A percentile compares a stretch with the other conserved stretches of the same genome.
These are phyloP conservation scores for Hypotaenidia philippensis DNA, from an alignment of 2,797 vertebrate genomes.

Conservation along the genomic window DNA sequence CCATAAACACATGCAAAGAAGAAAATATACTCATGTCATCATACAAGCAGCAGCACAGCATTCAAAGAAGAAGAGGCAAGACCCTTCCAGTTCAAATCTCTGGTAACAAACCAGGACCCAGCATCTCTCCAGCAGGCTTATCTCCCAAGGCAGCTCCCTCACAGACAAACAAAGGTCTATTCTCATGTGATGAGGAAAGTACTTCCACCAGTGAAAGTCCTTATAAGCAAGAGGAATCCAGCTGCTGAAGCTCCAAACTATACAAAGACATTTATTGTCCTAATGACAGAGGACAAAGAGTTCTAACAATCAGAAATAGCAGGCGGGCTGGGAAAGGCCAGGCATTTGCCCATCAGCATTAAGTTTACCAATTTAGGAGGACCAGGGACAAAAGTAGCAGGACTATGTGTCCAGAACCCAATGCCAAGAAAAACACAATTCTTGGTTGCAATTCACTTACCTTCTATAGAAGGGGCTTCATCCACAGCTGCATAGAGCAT, in stretches of 20 bases:
- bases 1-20: neutral
- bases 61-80: neutral
- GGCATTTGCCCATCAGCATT: constrained; percentile 30
- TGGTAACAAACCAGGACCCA: neutral
- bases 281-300: constrained; percentile 26
- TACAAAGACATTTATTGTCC: constrained; percentile 60
- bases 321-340: neutral
- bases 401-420: neutral
- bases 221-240: constrained; percentile 68
- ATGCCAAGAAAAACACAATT: constrained; percentile 39
- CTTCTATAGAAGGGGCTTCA: constrained; percentile 98
- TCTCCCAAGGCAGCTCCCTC: neutral
- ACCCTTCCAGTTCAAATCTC: neutral
- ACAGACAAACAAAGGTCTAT: constrained; percentile 26
- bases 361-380: constrained; percentile 61
- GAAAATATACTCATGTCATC: constrained; percentile 4
- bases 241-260: constrained; percentile 17
- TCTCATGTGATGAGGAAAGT: neutral
- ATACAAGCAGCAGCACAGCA: neutral
- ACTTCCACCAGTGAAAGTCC: constrained; percentile 51
- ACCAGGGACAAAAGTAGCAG: constrained; percentile 8
- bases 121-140: neutral
- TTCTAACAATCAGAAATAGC: constrained; percentile 55
- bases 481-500: constrained; percentile 98
- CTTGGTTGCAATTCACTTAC: constrained; percentile 78